Evolutionary conservation across 2,113 vertebrate genomes (phyloP).

Genomic region (Rhinoderma darwinii): DNA sequence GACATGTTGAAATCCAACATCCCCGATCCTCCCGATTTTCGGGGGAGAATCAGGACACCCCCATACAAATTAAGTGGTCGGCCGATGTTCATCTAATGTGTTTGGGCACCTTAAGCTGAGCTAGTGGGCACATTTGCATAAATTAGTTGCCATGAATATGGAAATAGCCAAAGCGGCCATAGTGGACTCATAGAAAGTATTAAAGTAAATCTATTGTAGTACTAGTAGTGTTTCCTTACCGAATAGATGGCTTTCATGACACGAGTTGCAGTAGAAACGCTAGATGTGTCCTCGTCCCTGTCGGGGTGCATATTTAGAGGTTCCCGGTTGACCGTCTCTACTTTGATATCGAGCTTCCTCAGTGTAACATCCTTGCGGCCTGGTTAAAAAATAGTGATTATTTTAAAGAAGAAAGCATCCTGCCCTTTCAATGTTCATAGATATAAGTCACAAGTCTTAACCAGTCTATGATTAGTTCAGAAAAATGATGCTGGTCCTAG

Average conservation of each 20-base stretch:
- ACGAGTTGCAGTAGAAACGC: conserved; percentile 87
- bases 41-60: too few relatives aligned
- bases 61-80: too few relatives aligned
- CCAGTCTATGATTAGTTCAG: too few relatives aligned
- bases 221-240: conserved; percentile 68
- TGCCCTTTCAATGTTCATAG: background rate
- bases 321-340: conserved; percentile 95
- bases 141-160: background rate
- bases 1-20: too few relatives aligned
- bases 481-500: too few relatives aligned
- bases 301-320: conserved; percentile 80
- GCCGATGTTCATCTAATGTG: too few relatives aligned
- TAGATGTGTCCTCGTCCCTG: conserved; percentile 85
- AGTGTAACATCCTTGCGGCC: conserved; percentile 91
- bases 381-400: conserved; percentile 60
- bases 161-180: background rate
- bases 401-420: background rate
- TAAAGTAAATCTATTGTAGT: background rate
- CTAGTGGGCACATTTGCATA: background rate
- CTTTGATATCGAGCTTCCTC: conserved; percentile 94
- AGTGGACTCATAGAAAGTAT: background rate
- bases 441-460: too few relatives aligned
- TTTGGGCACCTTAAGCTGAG: too few relatives aligned
- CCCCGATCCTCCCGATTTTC: too few relatives aligned
- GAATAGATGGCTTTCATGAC: conserved; percentile 98